Evolutionary conservation across 1,140 invertebrate genomes (phyloP).

Genomic region (Triops longicaudatus): DNA sequence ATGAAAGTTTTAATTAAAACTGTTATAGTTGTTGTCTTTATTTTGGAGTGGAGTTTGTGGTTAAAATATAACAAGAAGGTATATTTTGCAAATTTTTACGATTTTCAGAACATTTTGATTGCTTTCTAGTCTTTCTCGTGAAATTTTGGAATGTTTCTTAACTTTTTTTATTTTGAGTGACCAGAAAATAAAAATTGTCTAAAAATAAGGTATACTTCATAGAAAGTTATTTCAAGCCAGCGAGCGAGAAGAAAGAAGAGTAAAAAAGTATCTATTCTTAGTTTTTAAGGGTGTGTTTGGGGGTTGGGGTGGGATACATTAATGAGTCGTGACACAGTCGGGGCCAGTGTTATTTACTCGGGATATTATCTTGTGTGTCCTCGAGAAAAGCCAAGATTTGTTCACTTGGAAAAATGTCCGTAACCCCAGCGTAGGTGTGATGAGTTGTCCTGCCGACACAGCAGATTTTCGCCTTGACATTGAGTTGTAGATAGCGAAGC

Average conservation of each 20-base stretch:
- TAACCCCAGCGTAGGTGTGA: neutral
- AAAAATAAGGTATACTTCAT: neutral
- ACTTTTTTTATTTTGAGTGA: neutral
- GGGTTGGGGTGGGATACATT: neutral
- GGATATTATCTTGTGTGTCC: neutral
- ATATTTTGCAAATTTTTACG: too few relatives aligned
- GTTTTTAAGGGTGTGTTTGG: neutral
- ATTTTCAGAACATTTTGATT: too few relatives aligned
- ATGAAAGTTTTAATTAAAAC: too few relatives aligned
- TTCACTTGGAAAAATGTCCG: slow-evolving; percentile 1
- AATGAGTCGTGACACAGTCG: neutral
- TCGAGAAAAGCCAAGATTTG: neutral
- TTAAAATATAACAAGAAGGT: too few relatives aligned
- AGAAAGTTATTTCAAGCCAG: neutral
- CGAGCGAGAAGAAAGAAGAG: neutral
- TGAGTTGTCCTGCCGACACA: neutral
- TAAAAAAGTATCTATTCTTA: neutral
- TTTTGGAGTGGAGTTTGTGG: too few relatives aligned
- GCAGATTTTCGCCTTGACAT: neutral
- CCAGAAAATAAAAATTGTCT: neutral
- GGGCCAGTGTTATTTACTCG: neutral
- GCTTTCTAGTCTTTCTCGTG: too few relatives aligned
- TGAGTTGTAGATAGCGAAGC: neutral
- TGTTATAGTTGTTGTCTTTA: too few relatives aligned
- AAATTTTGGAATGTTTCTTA: neutral